Conservation (phyloP, 30 jellyfish, hydroid and myxozoan genomes). For the Nemopilema nomurai region DNA sequence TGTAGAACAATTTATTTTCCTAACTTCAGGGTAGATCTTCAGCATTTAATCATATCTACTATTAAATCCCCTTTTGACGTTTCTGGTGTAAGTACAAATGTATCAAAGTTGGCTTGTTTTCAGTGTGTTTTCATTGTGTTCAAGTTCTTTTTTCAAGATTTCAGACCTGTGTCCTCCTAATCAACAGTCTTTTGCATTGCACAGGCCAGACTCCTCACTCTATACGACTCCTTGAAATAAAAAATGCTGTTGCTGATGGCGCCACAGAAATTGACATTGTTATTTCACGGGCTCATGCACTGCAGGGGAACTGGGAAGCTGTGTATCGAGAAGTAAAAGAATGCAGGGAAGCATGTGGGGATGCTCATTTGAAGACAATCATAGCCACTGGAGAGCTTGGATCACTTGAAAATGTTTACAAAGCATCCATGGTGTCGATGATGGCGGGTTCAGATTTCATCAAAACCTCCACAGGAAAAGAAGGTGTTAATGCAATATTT, state of each 20-base stretch:
- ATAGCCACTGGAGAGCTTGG: conserved; percentile 95
- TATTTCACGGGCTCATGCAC: conserved; percentile 69
- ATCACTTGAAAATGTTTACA: conserved; percentile 89
- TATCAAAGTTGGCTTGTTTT: too few relatives aligned
- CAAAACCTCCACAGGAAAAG: conserved; percentile 97
- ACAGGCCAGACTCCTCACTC: conserved; percentile 92
- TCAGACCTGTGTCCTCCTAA: too few relatives aligned
- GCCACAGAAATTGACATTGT: conserved; percentile 97
- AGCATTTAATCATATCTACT: too few relatives aligned
- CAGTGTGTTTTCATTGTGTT: too few relatives aligned
- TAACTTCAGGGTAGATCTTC: too few relatives aligned
- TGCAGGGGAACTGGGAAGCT: conserved; percentile 96
- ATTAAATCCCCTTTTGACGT: too few relatives aligned
- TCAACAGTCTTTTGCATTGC: conserved; percentile 1
- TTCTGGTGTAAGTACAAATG: too few relatives aligned
- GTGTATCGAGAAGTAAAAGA: conserved; percentile 79
- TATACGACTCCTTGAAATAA: conserved; percentile 77
- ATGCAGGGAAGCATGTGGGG: conserved; percentile 95
- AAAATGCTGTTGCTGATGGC: conserved; percentile 96
- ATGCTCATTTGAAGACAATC: conserved; percentile 94
- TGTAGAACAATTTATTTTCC: too few relatives aligned
- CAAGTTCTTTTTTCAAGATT: too few relatives aligned
- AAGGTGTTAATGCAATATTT: conserved; percentile 95
- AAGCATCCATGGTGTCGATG: conserved; percentile 98
- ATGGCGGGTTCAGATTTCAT: conserved; percentile 99